Percentiles rank a stretch among this genome's conserved stretches.
phyloP scores from a whole-genome alignment of 2,888 invertebrate species.

The Tipula helvola region DNA sequence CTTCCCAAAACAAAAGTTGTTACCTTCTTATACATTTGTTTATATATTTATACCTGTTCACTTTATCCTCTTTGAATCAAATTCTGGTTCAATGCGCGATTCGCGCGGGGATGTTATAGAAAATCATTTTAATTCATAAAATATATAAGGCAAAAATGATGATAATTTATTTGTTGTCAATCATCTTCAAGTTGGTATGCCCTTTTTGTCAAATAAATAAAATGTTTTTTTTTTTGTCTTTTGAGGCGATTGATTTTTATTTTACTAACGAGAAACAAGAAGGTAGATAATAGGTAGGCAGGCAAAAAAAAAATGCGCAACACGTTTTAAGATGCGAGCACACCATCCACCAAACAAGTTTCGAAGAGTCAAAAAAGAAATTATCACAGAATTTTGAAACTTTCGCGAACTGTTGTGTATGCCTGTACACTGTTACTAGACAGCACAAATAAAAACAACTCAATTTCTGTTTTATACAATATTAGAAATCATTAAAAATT shows the following conservation, averaged over 20 bases:
- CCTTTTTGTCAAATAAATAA: not conserved
- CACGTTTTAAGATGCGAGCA: not conserved
- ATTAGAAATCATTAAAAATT: not conserved
- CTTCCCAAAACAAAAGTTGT: not conserved
- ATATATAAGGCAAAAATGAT: not conserved
- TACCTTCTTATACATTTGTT: not conserved
- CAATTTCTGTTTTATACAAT: not conserved
- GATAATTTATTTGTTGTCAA: not conserved
- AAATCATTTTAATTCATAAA: not conserved
- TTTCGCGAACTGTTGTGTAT: not conserved
- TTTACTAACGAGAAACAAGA: not conserved
- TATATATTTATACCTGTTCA: not conserved
- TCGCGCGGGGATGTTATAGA: not conserved
- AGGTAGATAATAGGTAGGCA: not conserved
- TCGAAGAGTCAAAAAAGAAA: not conserved
- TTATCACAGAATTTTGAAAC: not conserved
- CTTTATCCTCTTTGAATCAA: not conserved
- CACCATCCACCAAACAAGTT: not conserved
- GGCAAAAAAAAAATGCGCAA: not conserved
- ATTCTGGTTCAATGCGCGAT: not conserved
- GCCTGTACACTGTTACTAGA: not conserved
- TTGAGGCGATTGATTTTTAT: not conserved
- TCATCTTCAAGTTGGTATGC: conserved; percentile 4
- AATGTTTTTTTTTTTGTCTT: not conserved
- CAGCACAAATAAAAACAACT: not conserved